A percentile compares a stretch with the other conserved stretches of the same genome.
Evolutionary conservation across 2,113 vertebrate genomes (phyloP).

Genomic region (Scopus umbretta): DNA sequence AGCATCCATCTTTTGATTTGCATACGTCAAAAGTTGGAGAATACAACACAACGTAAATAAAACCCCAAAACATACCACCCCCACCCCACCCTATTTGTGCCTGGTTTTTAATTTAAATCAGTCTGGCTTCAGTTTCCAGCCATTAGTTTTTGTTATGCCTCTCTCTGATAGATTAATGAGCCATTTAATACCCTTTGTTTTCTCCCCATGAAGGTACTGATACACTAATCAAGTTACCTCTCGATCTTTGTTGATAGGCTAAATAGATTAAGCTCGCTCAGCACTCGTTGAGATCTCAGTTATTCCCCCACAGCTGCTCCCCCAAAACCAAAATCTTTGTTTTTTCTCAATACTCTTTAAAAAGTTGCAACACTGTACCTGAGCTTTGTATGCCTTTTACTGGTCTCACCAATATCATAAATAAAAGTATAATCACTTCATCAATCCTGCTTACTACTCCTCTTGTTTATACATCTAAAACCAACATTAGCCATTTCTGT

Average conservation of each 20-base stretch:
- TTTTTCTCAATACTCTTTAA: background rate
- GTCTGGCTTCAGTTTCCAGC: slow-evolving; percentile 21
- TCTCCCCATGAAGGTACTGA: slow-evolving; percentile 45
- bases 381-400: background rate
- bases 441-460: slow-evolving; percentile 13
- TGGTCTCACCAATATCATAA: background rate
- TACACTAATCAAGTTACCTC: slow-evolving; percentile 46
- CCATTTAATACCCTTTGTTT: slow-evolving; percentile 53
- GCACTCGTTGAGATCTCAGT: background rate
- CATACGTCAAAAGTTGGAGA: background rate
- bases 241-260: slow-evolving; percentile 39
- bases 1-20: background rate
- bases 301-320: background rate
- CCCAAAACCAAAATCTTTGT: background rate
- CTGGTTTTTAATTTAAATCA: slow-evolving; percentile 37
- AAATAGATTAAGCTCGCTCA: slow-evolving; percentile 23
- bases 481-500: slow-evolving; percentile 18
- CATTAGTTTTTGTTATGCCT: slow-evolving; percentile 48
- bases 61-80: too few relatives aligned
- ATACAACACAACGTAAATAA: background rate
- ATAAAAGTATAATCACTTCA: slow-evolving; percentile 38
- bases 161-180: slow-evolving; percentile 55
- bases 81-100: too few relatives aligned
- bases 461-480: slow-evolving; percentile 22
- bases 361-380: background rate